phyloP scores from a whole-genome alignment of 2,113 vertebrate species.

The Caranx melampygus region DNA sequence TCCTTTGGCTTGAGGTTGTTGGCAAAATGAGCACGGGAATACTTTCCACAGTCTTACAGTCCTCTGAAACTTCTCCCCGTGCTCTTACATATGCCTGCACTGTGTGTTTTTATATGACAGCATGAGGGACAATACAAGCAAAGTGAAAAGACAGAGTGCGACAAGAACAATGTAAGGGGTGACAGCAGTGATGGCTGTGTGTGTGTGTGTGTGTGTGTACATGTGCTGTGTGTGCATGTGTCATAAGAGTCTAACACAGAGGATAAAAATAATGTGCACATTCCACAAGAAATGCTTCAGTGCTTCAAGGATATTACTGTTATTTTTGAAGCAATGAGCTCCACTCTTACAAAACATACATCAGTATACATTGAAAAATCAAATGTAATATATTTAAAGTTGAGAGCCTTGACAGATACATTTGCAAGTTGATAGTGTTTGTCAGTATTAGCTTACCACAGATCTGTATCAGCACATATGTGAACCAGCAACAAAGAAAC shows the following conservation, averaged over 20 bases:
- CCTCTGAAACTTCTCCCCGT: slow-evolving; percentile 26
- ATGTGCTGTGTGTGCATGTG: not conserved
- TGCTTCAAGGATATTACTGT: not conserved
- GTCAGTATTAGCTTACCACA: not conserved
- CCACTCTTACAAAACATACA: not conserved
- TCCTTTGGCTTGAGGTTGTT: slow-evolving; percentile 28
- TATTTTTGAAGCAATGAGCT: not conserved
- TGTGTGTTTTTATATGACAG: slow-evolving; percentile 29
- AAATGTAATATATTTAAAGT: not conserved
- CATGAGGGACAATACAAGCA: slow-evolving; percentile 24
- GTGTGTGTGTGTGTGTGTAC: not conserved
- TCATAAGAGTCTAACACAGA: not conserved
- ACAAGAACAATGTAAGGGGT: slow-evolving; percentile 1
- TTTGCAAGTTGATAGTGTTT: not conserved
- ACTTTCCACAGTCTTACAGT: slow-evolving; percentile 8
- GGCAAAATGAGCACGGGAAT: slow-evolving; percentile 27
- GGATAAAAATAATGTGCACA: slow-evolving; percentile 4
- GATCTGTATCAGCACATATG: not conserved
- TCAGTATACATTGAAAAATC: not conserved
- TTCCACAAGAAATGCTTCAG: not conserved
- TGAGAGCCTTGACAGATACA: not conserved
- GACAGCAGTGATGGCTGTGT: not conserved
- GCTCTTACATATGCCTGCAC: slow-evolving; percentile 12
- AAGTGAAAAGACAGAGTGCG: slow-evolving; percentile 20
- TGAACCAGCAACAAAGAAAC: not conserved